Conservation (phyloP, 2,113 vertebrate genomes). For the Miniopterus natalensis region DNA sequence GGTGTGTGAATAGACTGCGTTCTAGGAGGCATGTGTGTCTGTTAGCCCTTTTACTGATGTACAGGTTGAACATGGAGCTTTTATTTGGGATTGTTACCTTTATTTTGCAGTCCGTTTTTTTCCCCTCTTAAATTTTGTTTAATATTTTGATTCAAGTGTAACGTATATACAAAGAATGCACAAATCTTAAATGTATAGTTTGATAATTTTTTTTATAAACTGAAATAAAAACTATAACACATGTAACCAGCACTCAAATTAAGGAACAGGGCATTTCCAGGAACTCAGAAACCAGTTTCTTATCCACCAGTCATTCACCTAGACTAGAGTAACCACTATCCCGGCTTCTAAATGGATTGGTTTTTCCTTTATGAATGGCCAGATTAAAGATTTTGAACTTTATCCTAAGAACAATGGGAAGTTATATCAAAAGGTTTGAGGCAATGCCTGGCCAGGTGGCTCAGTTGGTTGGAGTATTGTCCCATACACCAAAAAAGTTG, state of each 20-base stretch:
- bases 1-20: not conserved
- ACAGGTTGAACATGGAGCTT: not conserved
- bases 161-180: not conserved
- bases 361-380: not conserved
- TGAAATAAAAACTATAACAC: not conserved
- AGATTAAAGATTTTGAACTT: constrained; percentile 41
- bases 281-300: not conserved
- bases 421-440: not conserved
- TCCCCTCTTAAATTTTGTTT: not conserved
- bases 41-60: not conserved
- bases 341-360: not conserved
- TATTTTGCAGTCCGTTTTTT: not conserved
- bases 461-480: not conserved
- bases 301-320: not conserved
- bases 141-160: constrained; percentile 27
- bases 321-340: not conserved
- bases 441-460: not conserved
- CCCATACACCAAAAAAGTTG: not conserved
- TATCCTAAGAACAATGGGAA: not conserved
- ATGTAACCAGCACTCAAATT: not conserved
- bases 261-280: not conserved
- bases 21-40: not conserved
- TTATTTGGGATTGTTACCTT: not conserved
- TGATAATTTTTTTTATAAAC: not conserved
- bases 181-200: not conserved